Evolutionary conservation across 2,888 invertebrate species (phyloP).

Genomic region (Carabus problematicus): DNA sequence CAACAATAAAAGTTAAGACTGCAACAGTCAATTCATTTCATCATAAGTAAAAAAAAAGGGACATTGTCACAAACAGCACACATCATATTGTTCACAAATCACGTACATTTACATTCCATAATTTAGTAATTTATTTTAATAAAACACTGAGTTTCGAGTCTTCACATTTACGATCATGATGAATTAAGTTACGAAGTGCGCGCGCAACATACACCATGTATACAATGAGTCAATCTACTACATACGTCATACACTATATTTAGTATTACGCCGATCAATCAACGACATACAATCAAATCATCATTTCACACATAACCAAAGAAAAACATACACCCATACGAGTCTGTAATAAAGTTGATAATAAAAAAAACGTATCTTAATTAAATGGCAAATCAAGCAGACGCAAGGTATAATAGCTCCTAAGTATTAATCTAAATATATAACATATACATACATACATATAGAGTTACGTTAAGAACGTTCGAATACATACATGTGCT

Average conservation of each 20-base stretch:
- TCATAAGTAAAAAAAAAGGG: background rate
- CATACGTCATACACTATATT: slow-evolving; percentile 14
- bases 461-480: too few species aligned
- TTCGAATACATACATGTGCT: slow-evolving; percentile 20
- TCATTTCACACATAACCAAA: background rate
- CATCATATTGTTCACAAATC: background rate
- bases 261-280: slow-evolving; percentile 35
- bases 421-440: slow-evolving; percentile 37
- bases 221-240: too few species aligned
- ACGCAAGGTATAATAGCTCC: slow-evolving; percentile 43
- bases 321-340: slow-evolving; percentile 2
- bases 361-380: slow-evolving; percentile 37
- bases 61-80: background rate
- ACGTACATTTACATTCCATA: too few species aligned
- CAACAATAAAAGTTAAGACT: slow-evolving; percentile 42
- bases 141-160: too few species aligned
- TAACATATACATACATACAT: slow-evolving; percentile 16
- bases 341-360: slow-evolving; percentile 42
- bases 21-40: slow-evolving; percentile 43
- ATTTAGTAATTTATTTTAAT: too few species aligned
- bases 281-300: slow-evolving; percentile 41
- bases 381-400: slow-evolving; percentile 33
- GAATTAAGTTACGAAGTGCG: too few species aligned
- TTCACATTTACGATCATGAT: too few species aligned
- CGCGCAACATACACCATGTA: too few species aligned